phyloP scores from a whole-genome alignment of 2,113 vertebrate species.

The Pseudorasbora parva region DNA sequence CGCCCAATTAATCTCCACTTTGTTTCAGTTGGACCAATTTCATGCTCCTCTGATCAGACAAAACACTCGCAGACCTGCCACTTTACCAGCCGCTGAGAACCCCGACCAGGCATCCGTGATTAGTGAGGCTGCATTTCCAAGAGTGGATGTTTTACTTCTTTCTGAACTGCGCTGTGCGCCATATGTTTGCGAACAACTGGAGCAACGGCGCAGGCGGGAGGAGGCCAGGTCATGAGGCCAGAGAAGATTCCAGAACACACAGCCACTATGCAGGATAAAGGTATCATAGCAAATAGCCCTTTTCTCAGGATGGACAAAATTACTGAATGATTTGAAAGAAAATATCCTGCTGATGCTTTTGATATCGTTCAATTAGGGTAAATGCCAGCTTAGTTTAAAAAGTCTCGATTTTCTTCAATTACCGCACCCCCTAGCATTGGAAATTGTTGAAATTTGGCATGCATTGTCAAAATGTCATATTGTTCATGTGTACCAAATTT shows the following conservation, averaged over 20 bases:
- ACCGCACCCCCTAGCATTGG: neutral
- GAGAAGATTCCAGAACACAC: conserved; percentile 2
- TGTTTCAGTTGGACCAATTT: conserved; percentile 71
- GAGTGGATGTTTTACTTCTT: conserved; percentile 25
- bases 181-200: conserved; percentile 42
- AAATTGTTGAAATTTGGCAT: neutral
- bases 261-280: neutral
- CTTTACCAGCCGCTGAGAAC: conserved; percentile 65
- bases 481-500: neutral
- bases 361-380: neutral
- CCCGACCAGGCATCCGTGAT: conserved; percentile 57
- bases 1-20: conserved; percentile 66
- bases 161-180: conserved; percentile 45
- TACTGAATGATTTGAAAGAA: neutral
- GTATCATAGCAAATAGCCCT: conserved; percentile 10
- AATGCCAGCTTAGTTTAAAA: neutral
- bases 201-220: neutral
- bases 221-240: neutral
- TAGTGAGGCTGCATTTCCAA: conserved; percentile 33
- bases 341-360: neutral
- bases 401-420: neutral
- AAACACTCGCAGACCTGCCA: conserved; percentile 55
- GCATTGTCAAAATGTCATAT: neutral
- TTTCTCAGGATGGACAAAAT: neutral
- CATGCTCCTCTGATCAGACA: conserved; percentile 68